A percentile compares a stretch with the other conserved stretches of the same genome.
phyloP scores from a whole-genome alignment of 1,140 invertebrate species.

The Pseudomyrmex gracilis region DNA sequence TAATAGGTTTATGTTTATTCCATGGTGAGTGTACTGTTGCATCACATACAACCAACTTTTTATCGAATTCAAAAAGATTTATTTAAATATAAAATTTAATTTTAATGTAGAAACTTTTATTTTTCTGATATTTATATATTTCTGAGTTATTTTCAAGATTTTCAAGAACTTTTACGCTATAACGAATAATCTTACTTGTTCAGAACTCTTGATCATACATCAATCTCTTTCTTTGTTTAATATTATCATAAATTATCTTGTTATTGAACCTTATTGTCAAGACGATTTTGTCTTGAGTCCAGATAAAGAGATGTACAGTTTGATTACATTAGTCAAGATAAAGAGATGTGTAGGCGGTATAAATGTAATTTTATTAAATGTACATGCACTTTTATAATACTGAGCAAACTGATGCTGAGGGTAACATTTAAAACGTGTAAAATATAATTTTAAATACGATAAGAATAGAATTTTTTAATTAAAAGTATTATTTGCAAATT shows the following conservation, averaged over 20 bases:
- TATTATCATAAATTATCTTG: slow-evolving; percentile 29
- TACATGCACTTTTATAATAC: too few relatives aligned
- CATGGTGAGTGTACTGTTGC: slow-evolving; percentile 88
- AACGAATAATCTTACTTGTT: slow-evolving; percentile 23
- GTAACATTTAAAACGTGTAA: too few relatives aligned
- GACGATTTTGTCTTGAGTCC: slow-evolving; percentile 29
- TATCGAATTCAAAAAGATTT: background rate
- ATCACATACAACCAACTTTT: background rate
- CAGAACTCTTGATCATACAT: background rate
- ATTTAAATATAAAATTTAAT: background rate
- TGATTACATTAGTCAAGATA: background rate
- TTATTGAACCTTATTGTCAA: slow-evolving; percentile 16
- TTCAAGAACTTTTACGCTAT: slow-evolving; percentile 14
- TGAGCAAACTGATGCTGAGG: too few relatives aligned
- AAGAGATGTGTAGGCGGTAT: background rate
- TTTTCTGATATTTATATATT: too few relatives aligned
- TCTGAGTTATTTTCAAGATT: background rate
- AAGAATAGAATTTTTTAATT: too few relatives aligned
- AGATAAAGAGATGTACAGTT: slow-evolving; percentile 34
- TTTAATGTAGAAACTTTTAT: background rate
- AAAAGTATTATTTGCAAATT: too few relatives aligned
- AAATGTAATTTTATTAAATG: background rate
- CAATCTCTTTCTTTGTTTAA: slow-evolving; percentile 18
- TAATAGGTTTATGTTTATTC: slow-evolving; percentile 93
- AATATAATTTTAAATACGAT: too few relatives aligned